Evolutionary conservation across 1,140 invertebrate genomes (phyloP).

Genomic region (Harlomillsia oculata): DNA sequence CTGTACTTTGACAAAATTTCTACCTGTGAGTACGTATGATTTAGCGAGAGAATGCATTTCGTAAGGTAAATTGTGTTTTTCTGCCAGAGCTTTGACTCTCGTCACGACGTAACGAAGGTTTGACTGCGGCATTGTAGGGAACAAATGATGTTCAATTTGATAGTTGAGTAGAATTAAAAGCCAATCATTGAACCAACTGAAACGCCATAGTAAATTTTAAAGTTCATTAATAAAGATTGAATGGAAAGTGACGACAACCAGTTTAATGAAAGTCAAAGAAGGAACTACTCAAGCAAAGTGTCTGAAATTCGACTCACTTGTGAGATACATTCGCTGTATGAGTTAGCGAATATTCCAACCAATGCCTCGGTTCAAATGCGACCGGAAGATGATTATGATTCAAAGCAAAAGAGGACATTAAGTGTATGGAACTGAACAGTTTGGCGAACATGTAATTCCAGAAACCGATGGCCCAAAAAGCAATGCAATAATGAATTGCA

Average conservation of each 20-base stretch:
- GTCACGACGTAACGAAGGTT: not conserved
- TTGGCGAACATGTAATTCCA: conserved; percentile 12
- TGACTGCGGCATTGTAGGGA: conserved; percentile 13
- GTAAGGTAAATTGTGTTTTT: conserved; percentile 7
- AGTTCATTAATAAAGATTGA: no score
- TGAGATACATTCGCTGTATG: conserved; percentile 15
- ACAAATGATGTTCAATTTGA: conserved; percentile 18
- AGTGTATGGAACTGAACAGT: conserved; percentile 16
- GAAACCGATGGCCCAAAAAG: not conserved
- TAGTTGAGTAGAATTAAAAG: conserved; percentile 11
- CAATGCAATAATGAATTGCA: conserved; percentile 15
- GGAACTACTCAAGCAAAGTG: no score
- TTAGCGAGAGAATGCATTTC: no score
- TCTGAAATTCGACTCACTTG: no score
- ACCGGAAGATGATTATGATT: conserved; percentile 24
- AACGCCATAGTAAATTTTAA: no score
- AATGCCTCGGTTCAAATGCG: conserved; percentile 10
- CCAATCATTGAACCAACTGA: conserved; percentile 12
- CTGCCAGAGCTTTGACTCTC: not conserved
- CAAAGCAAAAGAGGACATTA: conserved; percentile 24
- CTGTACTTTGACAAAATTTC: no score
- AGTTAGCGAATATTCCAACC: conserved; percentile 21
- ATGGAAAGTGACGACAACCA: no score
- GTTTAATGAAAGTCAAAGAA: no score
- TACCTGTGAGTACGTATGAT: no score